A percentile compares a stretch with the other conserved stretches of the same genome.
phyloP scores from a whole-genome alignment of 2,797 vertebrate species.

The Pelobates cultripes region DNA sequence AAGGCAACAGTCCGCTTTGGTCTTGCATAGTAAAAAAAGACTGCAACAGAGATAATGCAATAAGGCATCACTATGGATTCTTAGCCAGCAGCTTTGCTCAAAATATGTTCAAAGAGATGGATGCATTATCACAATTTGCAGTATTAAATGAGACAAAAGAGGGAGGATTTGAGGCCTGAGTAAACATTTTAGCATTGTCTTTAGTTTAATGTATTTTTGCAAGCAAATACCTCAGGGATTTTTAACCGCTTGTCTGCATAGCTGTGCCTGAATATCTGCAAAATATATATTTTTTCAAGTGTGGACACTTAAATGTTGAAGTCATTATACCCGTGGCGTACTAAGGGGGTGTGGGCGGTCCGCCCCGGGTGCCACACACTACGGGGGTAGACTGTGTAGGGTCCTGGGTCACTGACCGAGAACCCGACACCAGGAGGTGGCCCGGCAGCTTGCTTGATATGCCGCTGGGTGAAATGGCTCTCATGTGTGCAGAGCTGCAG shows the following conservation, averaged over 20 bases:
- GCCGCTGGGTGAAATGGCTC: too few relatives aligned
- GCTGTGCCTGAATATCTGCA: neutral
- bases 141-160: constrained; percentile 53
- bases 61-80: constrained; percentile 49
- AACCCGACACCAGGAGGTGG: too few relatives aligned
- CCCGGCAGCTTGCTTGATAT: too few relatives aligned
- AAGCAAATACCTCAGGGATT: neutral
- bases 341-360: too few relatives aligned
- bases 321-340: too few relatives aligned
- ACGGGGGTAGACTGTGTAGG: too few relatives aligned
- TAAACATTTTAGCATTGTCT: constrained; percentile 50
- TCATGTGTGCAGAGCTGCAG: too few relatives aligned
- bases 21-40: constrained; percentile 48
- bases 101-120: constrained; percentile 48
- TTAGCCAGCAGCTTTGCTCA: constrained; percentile 42
- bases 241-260: constrained; percentile 23
- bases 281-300: neutral
- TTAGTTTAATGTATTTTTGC: constrained; percentile 30
- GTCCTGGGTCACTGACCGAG: too few relatives aligned
- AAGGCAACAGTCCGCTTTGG: constrained; percentile 53
- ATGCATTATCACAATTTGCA: constrained; percentile 52
- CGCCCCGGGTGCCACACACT: too few relatives aligned
- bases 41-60: constrained; percentile 54
- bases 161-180: constrained; percentile 34
- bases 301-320: too few relatives aligned